Base-by-base conservation (phyloP, 2,888 invertebrate genomes). In the Halictus ligatus region DNA sequence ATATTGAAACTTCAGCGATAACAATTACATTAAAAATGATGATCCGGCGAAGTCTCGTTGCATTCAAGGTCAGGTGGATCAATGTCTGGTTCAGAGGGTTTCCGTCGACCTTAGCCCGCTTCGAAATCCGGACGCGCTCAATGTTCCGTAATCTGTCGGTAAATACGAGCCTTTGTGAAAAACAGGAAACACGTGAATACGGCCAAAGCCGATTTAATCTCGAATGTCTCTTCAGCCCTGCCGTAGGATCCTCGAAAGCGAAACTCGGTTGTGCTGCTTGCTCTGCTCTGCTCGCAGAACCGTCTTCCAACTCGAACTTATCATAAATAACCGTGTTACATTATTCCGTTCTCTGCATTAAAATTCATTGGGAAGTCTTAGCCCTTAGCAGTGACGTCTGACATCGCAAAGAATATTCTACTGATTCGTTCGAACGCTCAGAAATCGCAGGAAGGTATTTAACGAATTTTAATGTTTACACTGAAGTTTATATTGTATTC, bases 171-270 rank as follows among this genome's bases (percentile, higher is more conserved):
- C 76, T 86, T 81, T 81, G 85, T 81, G 73, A 73, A 74, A 54
- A 50, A 74, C 50, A 67, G 75, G 85, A 81, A 76, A 79, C 81
- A 81, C 12, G 69, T 69, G 86, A 81, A 79, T 76, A 77, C 78
- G 50, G n/a, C 71, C 18, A 79, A 85, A 81, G 81, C 81, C 78
- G 85, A 81, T 86, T 86, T 85, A 85, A 86, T 81, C 78, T 78
- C 48, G 74, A 75, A 78, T 50, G 64, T 78, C 78, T 50, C 80
- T 75, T 77, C 50, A 76, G 35, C 21, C 18, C n/a, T 12, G 2
- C 40, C 13, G 43, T 60, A 69, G 83, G 73, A 83, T 83, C 50
- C 83, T 85, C 79, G 78, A 76, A 73, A 85, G 73, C 73, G 84
- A 83, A 85, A 85, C 83, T 79, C 60, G 25, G 15, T 25, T 60